Percentiles rank a stretch among this genome's conserved stretches.
These are phyloP conservation scores for Quadriops clusia DNA, from an alignment of 2,888 invertebrate genomes.

Conservation along the genomic window DNA sequence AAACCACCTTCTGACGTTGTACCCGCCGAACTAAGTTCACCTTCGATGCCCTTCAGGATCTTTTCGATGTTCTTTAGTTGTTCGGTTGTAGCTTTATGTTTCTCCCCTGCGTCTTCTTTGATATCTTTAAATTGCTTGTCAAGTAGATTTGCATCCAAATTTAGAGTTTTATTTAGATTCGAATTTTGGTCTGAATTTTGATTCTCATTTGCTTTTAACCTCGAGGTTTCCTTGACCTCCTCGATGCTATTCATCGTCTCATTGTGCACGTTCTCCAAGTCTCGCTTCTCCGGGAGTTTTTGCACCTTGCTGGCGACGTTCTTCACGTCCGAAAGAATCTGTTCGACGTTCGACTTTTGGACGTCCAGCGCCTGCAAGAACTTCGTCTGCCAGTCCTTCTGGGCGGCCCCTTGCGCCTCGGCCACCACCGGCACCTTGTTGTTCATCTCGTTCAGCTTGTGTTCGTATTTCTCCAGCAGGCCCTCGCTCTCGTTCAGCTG, in stretches of 20 bases:
- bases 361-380: conserved; percentile 28
- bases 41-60: no score
- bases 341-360: conserved; percentile 28
- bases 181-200: no score
- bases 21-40: no score
- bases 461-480: conserved; percentile 45
- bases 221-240: conserved; percentile 40
- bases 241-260: conserved; percentile 47
- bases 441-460: conserved; percentile 41
- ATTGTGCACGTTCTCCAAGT: conserved; percentile 48
- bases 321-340: conserved; percentile 27
- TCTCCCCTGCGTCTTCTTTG: no score
- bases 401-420: conserved; percentile 18
- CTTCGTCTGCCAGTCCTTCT: conserved; percentile 29
- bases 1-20: no score
- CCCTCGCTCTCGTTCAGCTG: conserved; percentile 42
- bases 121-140: no score
- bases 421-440: conserved; percentile 24
- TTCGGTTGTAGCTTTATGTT: no score
- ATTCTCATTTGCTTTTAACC: conserved; percentile 18
- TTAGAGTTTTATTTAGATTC: no score
- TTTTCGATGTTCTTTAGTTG: conserved; percentile 1
- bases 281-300: conserved; percentile 38
- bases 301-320: conserved; percentile 23
- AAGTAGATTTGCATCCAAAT: no score